Evolutionary conservation across 1,140 invertebrate genomes (phyloP).

Genomic region (Ips typographus): DNA sequence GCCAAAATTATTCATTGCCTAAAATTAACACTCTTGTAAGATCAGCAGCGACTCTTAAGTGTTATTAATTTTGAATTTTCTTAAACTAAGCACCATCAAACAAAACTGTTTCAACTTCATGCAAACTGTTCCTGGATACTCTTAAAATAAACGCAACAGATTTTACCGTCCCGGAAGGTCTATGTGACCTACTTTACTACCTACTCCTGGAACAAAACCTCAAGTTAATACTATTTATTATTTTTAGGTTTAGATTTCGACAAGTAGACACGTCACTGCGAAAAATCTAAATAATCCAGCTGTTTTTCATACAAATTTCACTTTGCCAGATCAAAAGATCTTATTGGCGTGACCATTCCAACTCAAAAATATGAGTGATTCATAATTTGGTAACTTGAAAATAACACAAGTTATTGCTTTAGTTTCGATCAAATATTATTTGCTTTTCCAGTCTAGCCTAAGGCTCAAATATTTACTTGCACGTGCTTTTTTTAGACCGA

Average conservation of each 20-base stretch:
- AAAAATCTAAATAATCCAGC: slow-evolving; percentile 8
- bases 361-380: slow-evolving; percentile 1
- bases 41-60: slow-evolving; percentile 5
- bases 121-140: not conserved
- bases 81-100: not conserved
- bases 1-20: slow-evolving; percentile 19
- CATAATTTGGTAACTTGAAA: not conserved
- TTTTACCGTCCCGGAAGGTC: not conserved
- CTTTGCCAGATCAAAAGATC: slow-evolving; percentile 14
- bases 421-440: no score
- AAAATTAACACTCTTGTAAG: slow-evolving; percentile 11
- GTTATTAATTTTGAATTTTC: not conserved
- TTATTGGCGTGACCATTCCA: not conserved
- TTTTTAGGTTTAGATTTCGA: no score
- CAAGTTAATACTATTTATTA: not conserved
- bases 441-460: no score
- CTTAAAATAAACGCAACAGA: not conserved
- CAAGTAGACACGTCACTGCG: not conserved
- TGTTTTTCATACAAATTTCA: not conserved
- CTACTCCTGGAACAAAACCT: not conserved
- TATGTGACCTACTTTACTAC: no score
- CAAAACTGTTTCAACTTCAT: not conserved
- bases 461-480: no score
- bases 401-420: no score
- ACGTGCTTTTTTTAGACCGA: no score